phyloP scores from a whole-genome alignment of 2,888 invertebrate species.

The Lumbricus terrestris region DNA sequence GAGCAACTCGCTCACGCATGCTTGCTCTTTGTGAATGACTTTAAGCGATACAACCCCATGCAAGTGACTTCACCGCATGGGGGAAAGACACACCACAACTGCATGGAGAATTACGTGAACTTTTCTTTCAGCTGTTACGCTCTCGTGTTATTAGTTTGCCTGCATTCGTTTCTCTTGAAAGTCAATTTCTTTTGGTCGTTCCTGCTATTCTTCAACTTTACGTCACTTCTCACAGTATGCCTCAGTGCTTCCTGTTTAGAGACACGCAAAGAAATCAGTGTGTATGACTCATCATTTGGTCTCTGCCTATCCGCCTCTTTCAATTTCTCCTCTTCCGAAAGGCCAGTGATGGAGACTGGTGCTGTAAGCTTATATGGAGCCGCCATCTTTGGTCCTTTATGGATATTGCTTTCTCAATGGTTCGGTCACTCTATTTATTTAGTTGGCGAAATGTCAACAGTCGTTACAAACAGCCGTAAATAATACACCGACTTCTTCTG shows the following conservation, averaged over 20 bases:
- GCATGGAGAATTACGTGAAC: neutral
- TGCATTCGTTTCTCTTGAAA: neutral
- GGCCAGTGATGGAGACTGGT: too few species aligned
- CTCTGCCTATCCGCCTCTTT: too few species aligned
- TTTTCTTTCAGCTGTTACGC: neutral
- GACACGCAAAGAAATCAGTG: too few species aligned
- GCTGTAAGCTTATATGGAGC: too few species aligned
- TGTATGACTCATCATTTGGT: too few species aligned
- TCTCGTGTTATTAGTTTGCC: neutral
- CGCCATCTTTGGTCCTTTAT: neutral
- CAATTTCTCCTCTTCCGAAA: too few species aligned
- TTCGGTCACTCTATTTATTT: neutral
- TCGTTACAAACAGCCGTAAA: neutral
- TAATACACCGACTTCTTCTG: neutral
- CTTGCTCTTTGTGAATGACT: neutral
- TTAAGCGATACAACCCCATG: too few species aligned
- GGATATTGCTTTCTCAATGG: neutral
- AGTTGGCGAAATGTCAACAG: neutral
- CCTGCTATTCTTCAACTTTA: neutral
- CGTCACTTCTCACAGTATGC: neutral
- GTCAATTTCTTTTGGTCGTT: neutral
- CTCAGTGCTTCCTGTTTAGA: neutral
- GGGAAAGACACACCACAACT: neutral
- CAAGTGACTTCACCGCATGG: neutral
- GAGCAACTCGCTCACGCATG: neutral